A percentile compares a stretch with the other conserved stretches of the same genome.
phyloP scores from a whole-genome alignment of 2,888 invertebrate species.

The Eucera pruinosa region DNA sequence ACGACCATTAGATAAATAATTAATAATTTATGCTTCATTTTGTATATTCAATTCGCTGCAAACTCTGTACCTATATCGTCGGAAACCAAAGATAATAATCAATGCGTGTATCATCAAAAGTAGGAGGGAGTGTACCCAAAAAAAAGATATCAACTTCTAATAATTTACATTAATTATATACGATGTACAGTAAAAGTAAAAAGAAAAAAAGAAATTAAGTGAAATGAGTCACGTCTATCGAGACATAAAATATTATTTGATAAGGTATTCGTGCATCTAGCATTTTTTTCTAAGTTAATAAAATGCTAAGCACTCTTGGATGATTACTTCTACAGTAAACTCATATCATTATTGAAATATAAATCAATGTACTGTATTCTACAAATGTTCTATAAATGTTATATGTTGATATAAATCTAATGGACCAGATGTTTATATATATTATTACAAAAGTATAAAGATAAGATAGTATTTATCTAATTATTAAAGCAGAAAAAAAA shows the following conservation, averaged over 20 bases:
- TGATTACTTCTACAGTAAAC: slow-evolving; percentile 76
- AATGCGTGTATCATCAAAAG: slow-evolving; percentile 55
- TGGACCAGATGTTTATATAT: slow-evolving; percentile 84
- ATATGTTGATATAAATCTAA: slow-evolving; percentile 83
- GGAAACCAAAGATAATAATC: slow-evolving; percentile 12
- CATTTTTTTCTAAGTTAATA: slow-evolving; percentile 64
- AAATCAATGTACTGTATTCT: slow-evolving; percentile 79
- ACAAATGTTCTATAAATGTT: slow-evolving; percentile 84
- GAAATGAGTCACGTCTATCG: slow-evolving; percentile 2
- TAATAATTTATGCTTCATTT: slow-evolving; percentile 23
- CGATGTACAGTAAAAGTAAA: slow-evolving; percentile 41
- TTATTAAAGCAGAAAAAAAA: slow-evolving; percentile 59
- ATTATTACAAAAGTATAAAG: slow-evolving; percentile 78
- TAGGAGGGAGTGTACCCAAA: slow-evolving; percentile 23
- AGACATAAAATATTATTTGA: slow-evolving; percentile 40
- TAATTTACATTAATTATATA: slow-evolving; percentile 34
- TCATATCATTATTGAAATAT: slow-evolving; percentile 78
- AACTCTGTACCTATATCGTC: slow-evolving; percentile 1
- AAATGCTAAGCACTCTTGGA: slow-evolving; percentile 69
- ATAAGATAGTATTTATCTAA: slow-evolving; percentile 81
- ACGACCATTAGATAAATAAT: too few species aligned
- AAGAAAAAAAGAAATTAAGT: neutral
- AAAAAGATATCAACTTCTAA: slow-evolving; percentile 44
- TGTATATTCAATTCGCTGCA: slow-evolving; percentile 16
- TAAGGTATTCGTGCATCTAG: slow-evolving; percentile 34